A percentile compares a stretch with the other conserved stretches of the same genome.
Evolutionary conservation across 2,797 vertebrate genomes (phyloP).

Genomic region (Poeciliopsis paucimaculata): DNA sequence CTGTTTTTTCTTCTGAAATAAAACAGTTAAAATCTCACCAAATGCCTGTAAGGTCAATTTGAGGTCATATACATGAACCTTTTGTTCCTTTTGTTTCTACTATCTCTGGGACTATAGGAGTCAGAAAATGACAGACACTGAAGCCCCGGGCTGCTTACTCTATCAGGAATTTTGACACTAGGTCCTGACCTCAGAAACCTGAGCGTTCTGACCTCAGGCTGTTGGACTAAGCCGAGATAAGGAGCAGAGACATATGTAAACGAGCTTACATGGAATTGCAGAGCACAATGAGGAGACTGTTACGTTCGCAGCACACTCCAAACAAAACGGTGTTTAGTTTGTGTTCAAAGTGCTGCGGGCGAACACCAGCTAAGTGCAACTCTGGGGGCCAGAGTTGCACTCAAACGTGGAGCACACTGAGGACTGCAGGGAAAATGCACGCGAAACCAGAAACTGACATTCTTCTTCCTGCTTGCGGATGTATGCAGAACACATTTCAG

Average conservation of each 20-base stretch:
- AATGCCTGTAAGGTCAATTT: conserved; percentile 5
- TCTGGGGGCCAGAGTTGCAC: conserved; percentile 10
- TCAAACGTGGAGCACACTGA: background rate
- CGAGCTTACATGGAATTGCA: conserved; percentile 52
- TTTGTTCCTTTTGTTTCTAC: conserved; percentile 5
- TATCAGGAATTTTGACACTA: conserved; percentile 41
- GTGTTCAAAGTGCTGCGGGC: conserved; percentile 22
- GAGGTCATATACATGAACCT: conserved; percentile 16
- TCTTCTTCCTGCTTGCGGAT: background rate
- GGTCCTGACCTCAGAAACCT: conserved; percentile 57
- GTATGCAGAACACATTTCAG: background rate
- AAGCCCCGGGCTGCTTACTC: conserved; percentile 17
- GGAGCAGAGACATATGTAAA: conserved; percentile 62
- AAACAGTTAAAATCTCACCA: background rate
- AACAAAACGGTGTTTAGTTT: conserved; percentile 45
- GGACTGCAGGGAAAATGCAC: background rate
- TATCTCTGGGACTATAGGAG: conserved; percentile 4
- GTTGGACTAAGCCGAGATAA: conserved; percentile 53
- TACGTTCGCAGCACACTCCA: conserved; percentile 42
- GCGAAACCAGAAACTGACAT: background rate
- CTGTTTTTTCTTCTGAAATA: background rate
- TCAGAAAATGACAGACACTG: conserved; percentile 29
- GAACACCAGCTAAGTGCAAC: conserved; percentile 18
- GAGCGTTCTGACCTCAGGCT: conserved; percentile 45
- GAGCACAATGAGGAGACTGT: conserved; percentile 63